Base-by-base conservation (phyloP, 2,888 invertebrate genomes). In the Leucophenga maculata region DNA sequence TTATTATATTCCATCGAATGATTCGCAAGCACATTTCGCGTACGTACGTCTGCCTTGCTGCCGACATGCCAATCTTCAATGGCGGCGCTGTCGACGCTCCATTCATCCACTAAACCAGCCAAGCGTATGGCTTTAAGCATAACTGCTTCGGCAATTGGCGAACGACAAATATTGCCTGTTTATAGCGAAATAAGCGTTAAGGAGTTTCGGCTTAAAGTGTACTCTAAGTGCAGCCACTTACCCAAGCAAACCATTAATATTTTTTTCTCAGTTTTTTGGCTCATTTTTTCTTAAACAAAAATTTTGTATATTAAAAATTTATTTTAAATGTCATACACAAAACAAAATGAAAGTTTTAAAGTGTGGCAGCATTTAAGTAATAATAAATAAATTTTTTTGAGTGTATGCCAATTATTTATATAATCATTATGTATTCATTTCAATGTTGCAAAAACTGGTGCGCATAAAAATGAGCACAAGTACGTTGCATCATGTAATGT, bases 91-190 rank as follows among this genome's bases (percentile, higher is more conserved):
- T 97, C 96, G 11, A 95, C 93, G 73, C 91, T 90, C 97, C 97
- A 98, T 78, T 93, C 86, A 70, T 92, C 89, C 9, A 88, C 86
- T 13, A 93, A 78, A 9, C 91, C 91, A 75, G 90, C 88, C 82
- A 94, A 91, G 76, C 91, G 91, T 0, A 96, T 90, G 20, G 93
- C 88, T 85, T 95, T 91, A 67, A 90, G 89, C 86, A 97, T 96
- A 9, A 97, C 95, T 0, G 95, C 97, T 88, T 97, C 97, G 6
- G 97, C 97, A 79, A 97, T 97, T 1, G 97, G 97, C 13, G 97
- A 97, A 8, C 97, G 92, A 87, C 97, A 97, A 77, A 97, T 97
- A 85, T 98, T 98, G 11, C 97, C 98, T 94, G 78, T 22, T 72
- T n/a, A n/a, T n/a, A n/a, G n/a, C n/a, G n/a, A n/a, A n/a, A n/a